phyloP scores from a whole-genome alignment of 2,113 vertebrate genomes.

The Periophthalmodon schlosseri region DNA sequence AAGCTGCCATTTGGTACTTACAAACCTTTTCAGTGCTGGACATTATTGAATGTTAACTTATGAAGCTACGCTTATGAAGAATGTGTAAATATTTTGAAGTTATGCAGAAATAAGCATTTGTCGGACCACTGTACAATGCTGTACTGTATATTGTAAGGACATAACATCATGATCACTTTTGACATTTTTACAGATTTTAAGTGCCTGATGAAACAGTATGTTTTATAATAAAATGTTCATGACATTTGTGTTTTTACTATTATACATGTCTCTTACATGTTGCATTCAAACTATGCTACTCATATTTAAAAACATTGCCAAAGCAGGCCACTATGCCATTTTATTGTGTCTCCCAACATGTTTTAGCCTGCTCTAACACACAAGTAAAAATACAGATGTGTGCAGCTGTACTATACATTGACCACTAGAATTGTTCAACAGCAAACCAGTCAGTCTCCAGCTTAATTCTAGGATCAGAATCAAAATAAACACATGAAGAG shows the following conservation, averaged over 20 bases:
- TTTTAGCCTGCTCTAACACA: background rate
- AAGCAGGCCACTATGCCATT: background rate
- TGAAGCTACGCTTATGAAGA: constrained; percentile 58
- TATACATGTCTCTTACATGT: background rate
- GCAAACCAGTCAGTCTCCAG: constrained; percentile 16
- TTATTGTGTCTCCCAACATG: background rate
- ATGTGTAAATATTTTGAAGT: constrained; percentile 52
- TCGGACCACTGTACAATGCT: constrained; percentile 8
- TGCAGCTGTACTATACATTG: background rate
- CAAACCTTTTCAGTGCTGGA: constrained; percentile 27
- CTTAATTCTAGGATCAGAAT: constrained; percentile 75
- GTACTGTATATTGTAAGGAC: constrained; percentile 18
- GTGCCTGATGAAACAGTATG: constrained; percentile 13
- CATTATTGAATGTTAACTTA: constrained; percentile 68
- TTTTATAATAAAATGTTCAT: constrained; percentile 65
- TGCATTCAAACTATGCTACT: background rate
- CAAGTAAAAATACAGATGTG: background rate
- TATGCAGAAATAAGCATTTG: constrained; percentile 47
- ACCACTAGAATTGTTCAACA: background rate
- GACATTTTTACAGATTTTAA: constrained; percentile 20
- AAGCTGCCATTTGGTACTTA: constrained; percentile 34
- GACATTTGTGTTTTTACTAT: constrained; percentile 27
- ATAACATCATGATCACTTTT: constrained; percentile 29
- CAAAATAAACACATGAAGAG: constrained; percentile 77
- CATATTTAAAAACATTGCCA: background rate